phyloP scores from a whole-genome alignment of 2,888 invertebrate genomes.

The Alsophila aescularia region DNA sequence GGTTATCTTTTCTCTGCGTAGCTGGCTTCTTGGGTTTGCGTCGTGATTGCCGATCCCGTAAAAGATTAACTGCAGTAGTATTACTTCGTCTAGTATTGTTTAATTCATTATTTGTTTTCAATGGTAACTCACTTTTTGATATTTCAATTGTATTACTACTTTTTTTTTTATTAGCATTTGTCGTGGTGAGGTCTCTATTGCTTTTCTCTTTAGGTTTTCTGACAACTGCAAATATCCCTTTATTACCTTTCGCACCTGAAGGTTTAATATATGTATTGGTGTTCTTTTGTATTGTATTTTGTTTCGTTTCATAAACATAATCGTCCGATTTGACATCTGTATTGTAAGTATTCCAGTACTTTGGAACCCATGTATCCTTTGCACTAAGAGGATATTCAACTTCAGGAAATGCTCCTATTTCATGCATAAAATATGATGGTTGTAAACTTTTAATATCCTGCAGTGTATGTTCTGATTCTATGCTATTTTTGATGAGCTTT shows the following conservation, averaged over 20 bases:
- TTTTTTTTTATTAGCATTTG: neutral
- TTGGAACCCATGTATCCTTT: constrained; percentile 61
- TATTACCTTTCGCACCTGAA: constrained; percentile 5
- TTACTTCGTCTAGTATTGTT: neutral
- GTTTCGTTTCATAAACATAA: constrained; percentile 10
- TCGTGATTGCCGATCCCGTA: neutral
- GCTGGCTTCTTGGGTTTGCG: constrained; percentile 1
- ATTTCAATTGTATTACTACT: neutral
- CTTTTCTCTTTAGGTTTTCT: constrained; percentile 11
- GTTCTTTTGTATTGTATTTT: constrained; percentile 14
- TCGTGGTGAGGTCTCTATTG: neutral
- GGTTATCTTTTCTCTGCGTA: neutral
- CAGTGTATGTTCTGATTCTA: constrained; percentile 12
- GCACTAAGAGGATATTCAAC: constrained; percentile 65
- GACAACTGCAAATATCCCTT: neutral
- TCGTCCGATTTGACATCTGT: constrained; percentile 20
- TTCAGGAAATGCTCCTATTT: constrained; percentile 59
- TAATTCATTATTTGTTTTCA: neutral
- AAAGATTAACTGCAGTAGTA: neutral
- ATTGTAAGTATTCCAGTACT: constrained; percentile 52
- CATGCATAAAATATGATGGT: constrained; percentile 37
- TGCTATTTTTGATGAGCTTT: constrained; percentile 16
- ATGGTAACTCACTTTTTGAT: neutral
- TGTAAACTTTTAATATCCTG: constrained; percentile 15
- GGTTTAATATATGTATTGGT: constrained; percentile 11